Percentiles rank a stretch among this genome's conserved stretches.
These are phyloP conservation scores for Polyodon spathula DNA, from an alignment of 2,113 vertebrate genomes.

Conservation along the genomic window DNA sequence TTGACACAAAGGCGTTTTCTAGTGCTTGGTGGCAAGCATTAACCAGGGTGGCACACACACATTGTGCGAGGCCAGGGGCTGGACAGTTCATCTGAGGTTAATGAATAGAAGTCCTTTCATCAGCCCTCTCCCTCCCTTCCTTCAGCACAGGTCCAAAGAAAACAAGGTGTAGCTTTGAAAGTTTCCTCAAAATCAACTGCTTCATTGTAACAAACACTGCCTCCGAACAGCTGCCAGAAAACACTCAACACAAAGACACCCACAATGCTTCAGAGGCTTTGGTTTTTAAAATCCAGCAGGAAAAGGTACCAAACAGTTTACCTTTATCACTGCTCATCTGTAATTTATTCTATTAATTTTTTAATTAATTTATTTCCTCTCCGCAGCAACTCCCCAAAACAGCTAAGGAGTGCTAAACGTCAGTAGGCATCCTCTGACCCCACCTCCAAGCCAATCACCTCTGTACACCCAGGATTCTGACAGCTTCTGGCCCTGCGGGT, in stretches of 20 bases:
- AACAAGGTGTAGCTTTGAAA: slow-evolving; percentile 13
- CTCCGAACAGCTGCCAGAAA: background rate
- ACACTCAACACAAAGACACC: background rate
- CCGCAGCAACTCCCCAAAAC: too few species aligned
- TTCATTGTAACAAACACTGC: background rate
- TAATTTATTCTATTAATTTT: too few species aligned
- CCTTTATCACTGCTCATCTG: too few species aligned
- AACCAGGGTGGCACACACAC: background rate
- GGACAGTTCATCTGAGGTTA: slow-evolving; percentile 3
- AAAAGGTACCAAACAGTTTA: too few species aligned
- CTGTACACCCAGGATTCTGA: too few species aligned
- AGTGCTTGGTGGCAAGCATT: background rate
- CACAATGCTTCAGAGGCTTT: too few species aligned
- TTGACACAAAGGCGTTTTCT: background rate
- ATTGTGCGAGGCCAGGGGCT: slow-evolving; percentile 6
- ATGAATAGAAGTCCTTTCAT: background rate
- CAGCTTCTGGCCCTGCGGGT: too few species aligned
- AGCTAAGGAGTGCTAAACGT: too few species aligned
- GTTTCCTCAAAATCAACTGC: background rate
- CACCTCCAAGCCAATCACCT: too few species aligned
- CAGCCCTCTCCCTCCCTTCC: slow-evolving; percentile 11
- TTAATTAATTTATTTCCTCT: too few species aligned
- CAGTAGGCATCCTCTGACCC: too few species aligned
- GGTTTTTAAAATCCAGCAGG: too few species aligned
- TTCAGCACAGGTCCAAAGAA: slow-evolving; percentile 14